phyloP scores from a whole-genome alignment of 2,888 invertebrate species.

The Priocnemis perturbator region DNA sequence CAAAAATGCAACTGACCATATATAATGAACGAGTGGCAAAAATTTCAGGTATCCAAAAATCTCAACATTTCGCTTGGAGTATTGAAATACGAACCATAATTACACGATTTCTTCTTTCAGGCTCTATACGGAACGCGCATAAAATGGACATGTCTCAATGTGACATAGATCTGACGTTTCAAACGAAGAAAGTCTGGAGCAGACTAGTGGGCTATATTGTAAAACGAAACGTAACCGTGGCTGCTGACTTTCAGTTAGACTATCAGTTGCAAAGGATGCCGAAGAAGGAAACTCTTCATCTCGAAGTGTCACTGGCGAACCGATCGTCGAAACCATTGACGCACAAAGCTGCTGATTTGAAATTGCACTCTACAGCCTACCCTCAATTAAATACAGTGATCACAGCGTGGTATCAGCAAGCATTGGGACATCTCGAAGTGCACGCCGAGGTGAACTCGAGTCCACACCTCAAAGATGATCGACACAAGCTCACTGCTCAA shows the following conservation, averaged over 20 bases:
- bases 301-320: conserved; percentile 77
- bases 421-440: conserved; percentile 84
- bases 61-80: not conserved
- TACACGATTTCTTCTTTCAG: conserved; percentile 68
- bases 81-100: not conserved
- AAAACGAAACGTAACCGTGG: conserved; percentile 76
- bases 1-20: conserved; percentile 83
- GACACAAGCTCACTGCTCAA: conserved; percentile 80
- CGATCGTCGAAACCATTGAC: conserved; percentile 78
- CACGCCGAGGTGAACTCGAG: conserved; percentile 84
- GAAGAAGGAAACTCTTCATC: conserved; percentile 73
- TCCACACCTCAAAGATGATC: conserved; percentile 77
- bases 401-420: conserved; percentile 77
- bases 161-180: conserved; percentile 85
- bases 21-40: conserved; percentile 85
- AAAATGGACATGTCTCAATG: conserved; percentile 86
- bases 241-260: conserved; percentile 81
- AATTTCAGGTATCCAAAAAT: conserved; percentile 78
- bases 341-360: conserved; percentile 81
- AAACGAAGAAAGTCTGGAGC: conserved; percentile 86
- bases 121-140: conserved; percentile 79
- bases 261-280: conserved; percentile 80
- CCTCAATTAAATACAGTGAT: conserved; percentile 77
- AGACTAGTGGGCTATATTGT: conserved; percentile 85
- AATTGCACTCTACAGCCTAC: conserved; percentile 86